Base-by-base conservation (phyloP, 2,797 vertebrate genomes). In the Amblyopsis hoosieri region DNA sequence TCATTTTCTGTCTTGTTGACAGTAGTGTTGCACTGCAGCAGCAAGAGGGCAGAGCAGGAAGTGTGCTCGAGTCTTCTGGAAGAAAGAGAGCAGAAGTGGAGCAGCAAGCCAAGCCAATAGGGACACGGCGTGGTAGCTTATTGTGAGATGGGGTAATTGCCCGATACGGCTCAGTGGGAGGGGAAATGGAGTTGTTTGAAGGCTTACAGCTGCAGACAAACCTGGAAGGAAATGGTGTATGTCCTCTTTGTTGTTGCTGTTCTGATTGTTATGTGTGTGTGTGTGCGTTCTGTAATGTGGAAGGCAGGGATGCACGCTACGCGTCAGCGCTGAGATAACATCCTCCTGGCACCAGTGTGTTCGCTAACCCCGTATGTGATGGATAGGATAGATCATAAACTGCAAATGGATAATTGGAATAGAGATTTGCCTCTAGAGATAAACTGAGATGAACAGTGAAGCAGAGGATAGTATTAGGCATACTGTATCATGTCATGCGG, bases 111-210 rank as follows among this genome's bases (percentile, higher is more conserved):
- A 3, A 52, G 65, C 74, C 72, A 71, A 66, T 60, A 15, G 73
- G 64, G 51, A 69, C 60, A 62, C 69, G 60, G 65, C 50, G 60
- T 60, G 45, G 75, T 46, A 53, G 76, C 78, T 79, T 74, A 78
- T 75, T 74, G 76, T 53, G 69, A 59, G 71, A 80, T 54, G 45
- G 70, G 48, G 55, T 80, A 71, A 78, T 81, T 75, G 66, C 65
- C 71, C 64, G 71, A 13, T 65, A 54, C 2, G 45, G 51, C 64
- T 62, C 58, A 62, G 48, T 4, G 66, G 74, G 15, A 15, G 57
- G 53, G 50, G 49, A 59, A 70, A 64, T 1, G 58, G 74, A 66
- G 64, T 54, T 17, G 67, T 79, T 65, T 55, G 42, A 69, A 72
- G 52, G 60, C 63, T 15, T 57, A 47, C 57, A 50, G 57, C 31